Conservation (phyloP, 2,888 invertebrate genomes). For the Dryocosmus kuriphilus region DNA sequence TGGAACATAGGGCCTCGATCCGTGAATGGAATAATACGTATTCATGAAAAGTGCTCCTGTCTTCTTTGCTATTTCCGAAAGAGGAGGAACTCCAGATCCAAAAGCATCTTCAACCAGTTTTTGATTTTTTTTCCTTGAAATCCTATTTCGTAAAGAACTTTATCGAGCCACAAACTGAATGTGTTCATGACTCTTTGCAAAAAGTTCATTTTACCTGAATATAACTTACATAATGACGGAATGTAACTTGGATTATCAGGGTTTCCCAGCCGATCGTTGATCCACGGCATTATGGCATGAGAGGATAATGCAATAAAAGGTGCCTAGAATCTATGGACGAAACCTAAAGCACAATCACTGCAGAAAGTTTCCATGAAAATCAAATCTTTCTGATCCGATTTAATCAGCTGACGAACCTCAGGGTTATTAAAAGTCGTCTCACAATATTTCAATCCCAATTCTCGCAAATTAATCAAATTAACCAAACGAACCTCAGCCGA, state of each 20-base stretch:
- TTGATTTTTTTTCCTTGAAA: slow-evolving; percentile 74
- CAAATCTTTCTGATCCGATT: slow-evolving; percentile 79
- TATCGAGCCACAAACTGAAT: slow-evolving; percentile 49
- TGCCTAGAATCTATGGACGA: slow-evolving; percentile 82
- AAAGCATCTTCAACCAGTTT: slow-evolving; percentile 43
- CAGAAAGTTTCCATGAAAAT: slow-evolving; percentile 86
- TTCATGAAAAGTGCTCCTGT: slow-evolving; percentile 81
- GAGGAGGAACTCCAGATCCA: slow-evolving; percentile 75
- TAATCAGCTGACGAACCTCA: slow-evolving; percentile 65
- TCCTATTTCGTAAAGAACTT: slow-evolving; percentile 68
- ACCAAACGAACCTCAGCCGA: neutral
- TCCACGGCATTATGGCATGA: slow-evolving; percentile 81
- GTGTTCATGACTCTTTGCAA: slow-evolving; percentile 70
- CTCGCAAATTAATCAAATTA: neutral
- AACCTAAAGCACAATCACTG: slow-evolving; percentile 84
- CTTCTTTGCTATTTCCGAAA: slow-evolving; percentile 80
- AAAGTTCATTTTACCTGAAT: slow-evolving; percentile 77
- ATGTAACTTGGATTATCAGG: slow-evolving; percentile 82
- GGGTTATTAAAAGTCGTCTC: slow-evolving; percentile 74
- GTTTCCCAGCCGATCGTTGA: slow-evolving; percentile 80
- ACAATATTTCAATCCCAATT: slow-evolving; percentile 66
- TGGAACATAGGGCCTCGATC: slow-evolving; percentile 80
- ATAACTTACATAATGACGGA: slow-evolving; percentile 64
- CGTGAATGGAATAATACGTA: too few species aligned
- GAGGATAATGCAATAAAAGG: slow-evolving; percentile 82